Conservation (phyloP, 2,113 vertebrate genomes). For the Microtus montanus region DNA sequence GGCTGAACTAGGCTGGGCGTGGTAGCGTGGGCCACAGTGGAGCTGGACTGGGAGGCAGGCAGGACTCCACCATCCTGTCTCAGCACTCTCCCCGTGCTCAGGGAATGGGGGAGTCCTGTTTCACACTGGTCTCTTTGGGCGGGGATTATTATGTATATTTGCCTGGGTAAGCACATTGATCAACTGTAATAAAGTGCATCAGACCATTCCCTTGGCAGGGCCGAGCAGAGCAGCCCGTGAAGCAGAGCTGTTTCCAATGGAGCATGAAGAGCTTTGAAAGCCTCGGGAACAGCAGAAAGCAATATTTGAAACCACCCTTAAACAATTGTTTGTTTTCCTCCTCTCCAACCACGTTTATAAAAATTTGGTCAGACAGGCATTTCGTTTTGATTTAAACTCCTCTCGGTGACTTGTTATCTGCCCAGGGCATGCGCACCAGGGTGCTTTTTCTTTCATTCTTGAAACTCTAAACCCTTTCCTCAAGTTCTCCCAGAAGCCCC, state of each 20-base stretch:
- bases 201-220: constrained; percentile 78
- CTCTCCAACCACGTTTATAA: constrained; percentile 74
- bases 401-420: constrained; percentile 78
- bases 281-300: constrained; percentile 66
- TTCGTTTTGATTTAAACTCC: constrained; percentile 81
- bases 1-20: not conserved
- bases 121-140: constrained; percentile 55
- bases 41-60: not conserved
- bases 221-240: constrained; percentile 69
- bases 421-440: constrained; percentile 72
- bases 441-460: constrained; percentile 62
- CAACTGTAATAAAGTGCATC: constrained; percentile 69
- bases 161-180: constrained; percentile 73
- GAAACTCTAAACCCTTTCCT: constrained; percentile 72
- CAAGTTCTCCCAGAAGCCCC: constrained; percentile 21
- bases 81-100: constrained; percentile 37
- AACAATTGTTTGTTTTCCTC: constrained; percentile 76
- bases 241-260: constrained; percentile 72
- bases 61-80: not conserved
- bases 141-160: constrained; percentile 67
- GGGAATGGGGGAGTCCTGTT: constrained; percentile 59
- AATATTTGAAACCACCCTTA: constrained; percentile 72
- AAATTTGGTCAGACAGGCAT: constrained; percentile 78
- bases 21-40: not conserved
- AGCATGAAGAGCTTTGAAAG: constrained; percentile 74